Evolutionary conservation across 2,888 invertebrate genomes (phyloP).

Genomic region (Hecatera dysodea): DNA sequence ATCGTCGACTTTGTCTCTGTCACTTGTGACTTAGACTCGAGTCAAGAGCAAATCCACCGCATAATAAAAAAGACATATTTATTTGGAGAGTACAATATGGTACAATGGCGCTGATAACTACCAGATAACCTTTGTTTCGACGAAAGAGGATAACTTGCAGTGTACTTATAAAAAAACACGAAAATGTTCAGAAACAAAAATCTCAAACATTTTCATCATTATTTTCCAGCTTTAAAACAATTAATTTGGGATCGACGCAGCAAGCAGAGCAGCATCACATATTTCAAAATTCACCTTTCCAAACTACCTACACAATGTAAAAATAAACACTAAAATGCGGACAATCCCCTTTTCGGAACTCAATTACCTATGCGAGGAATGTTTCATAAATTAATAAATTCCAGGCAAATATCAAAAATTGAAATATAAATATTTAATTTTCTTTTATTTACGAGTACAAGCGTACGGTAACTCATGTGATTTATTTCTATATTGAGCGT

Average conservation of each 20-base stretch:
- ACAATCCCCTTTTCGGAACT: not conserved
- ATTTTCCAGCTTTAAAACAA: not conserved
- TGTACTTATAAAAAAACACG: not conserved
- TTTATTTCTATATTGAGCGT: conserved; percentile 18
- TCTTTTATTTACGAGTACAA: conserved; percentile 19
- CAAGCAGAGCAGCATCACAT: no score
- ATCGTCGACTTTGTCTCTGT: no score
- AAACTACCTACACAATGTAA: no score
- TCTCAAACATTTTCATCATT: not conserved
- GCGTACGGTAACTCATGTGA: conserved; percentile 7
- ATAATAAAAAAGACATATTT: not conserved
- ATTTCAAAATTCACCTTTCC: no score
- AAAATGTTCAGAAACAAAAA: no score
- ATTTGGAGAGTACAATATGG: not conserved
- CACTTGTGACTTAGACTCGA: no score
- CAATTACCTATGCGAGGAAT: not conserved
- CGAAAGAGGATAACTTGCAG: not conserved
- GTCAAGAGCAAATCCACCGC: no score
- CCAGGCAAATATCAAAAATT: not conserved
- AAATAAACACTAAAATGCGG: no score
- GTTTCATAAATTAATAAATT: not conserved
- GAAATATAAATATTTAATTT: conserved; percentile 12
- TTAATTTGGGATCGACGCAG: not conserved
- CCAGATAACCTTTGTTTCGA: not conserved
- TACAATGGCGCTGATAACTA: not conserved